Conservation (phyloP, 2,888 invertebrate genomes). For the Amphipoea lucens region DNA sequence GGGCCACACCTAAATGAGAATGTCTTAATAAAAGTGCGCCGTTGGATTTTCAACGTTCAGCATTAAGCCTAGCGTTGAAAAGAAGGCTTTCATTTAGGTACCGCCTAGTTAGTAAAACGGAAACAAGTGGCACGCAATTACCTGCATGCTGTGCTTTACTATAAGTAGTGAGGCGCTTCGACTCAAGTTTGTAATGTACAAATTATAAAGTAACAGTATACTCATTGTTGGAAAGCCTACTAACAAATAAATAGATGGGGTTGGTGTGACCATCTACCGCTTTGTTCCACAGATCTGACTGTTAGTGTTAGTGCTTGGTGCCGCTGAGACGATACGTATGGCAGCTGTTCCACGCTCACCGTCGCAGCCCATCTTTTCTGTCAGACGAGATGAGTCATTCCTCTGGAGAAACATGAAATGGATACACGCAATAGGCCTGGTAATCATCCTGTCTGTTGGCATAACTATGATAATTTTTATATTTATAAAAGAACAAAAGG, state of each 20-base stretch:
- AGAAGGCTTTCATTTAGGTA: not conserved
- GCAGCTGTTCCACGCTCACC: too few relatives aligned
- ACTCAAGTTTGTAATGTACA: not conserved
- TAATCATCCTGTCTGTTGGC: not conserved
- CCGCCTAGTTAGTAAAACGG: not conserved
- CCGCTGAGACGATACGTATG: not conserved
- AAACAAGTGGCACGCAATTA: not conserved
- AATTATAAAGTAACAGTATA: not conserved
- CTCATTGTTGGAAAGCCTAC: not conserved
- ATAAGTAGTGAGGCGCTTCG: not conserved
- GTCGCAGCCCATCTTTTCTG: not conserved
- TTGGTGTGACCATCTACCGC: not conserved
- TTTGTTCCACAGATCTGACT: slow-evolving; percentile 12
- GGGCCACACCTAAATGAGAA: not conserved
- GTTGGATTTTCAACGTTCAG: not conserved
- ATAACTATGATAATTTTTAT: not conserved
- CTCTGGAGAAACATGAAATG: not conserved
- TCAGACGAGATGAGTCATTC: not conserved
- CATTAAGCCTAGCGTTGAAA: not conserved
- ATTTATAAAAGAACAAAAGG: not conserved
- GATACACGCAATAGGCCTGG: not conserved
- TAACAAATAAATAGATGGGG: not conserved
- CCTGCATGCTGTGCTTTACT: not conserved
- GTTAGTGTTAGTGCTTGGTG: not conserved
- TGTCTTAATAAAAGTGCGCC: not conserved